Percentiles rank a stretch among this genome's conserved stretches.
These are phyloP conservation scores for Odocoileus virginianus DNA, from an alignment of 2,113 vertebrate species.

Conservation along the genomic window DNA sequence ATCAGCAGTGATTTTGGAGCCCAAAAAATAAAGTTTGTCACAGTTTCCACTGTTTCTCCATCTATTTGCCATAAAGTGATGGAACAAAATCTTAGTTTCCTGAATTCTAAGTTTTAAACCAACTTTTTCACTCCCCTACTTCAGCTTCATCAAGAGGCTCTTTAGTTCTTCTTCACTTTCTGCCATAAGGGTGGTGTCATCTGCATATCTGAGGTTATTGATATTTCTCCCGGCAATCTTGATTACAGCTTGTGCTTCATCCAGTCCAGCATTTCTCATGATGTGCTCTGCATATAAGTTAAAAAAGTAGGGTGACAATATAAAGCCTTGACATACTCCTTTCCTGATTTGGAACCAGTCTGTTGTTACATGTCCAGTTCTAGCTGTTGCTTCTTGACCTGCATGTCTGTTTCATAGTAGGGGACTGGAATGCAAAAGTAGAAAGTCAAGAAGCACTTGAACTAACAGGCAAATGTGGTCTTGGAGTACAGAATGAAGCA, in stretches of 20 bases:
- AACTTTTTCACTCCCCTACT: not conserved
- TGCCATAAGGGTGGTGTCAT: not conserved
- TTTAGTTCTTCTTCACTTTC: not conserved
- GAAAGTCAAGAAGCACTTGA: too few species aligned
- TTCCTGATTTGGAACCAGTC: accelerated
- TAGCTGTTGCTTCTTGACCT: not conserved
- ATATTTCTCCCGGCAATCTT: not conserved
- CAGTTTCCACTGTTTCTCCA: not conserved
- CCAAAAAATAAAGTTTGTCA: not conserved
- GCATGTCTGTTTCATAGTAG: not conserved
- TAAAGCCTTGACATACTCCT: not conserved
- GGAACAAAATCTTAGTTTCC: not conserved
- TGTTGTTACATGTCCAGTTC: not conserved
- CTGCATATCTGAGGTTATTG: not conserved
- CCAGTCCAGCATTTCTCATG: not conserved
- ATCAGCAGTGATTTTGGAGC: not conserved
- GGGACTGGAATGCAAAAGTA: not conserved
- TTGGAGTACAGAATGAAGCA: too few species aligned
- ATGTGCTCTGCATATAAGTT: not conserved
- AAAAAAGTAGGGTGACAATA: not conserved
- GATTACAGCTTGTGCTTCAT: not conserved
- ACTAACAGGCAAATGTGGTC: too few species aligned
- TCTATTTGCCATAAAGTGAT: not conserved
- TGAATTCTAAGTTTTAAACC: not conserved
- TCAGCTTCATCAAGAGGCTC: not conserved